Base-by-base conservation (phyloP, 2,888 invertebrate genomes). In the Ormyrus nitidulus region DNA sequence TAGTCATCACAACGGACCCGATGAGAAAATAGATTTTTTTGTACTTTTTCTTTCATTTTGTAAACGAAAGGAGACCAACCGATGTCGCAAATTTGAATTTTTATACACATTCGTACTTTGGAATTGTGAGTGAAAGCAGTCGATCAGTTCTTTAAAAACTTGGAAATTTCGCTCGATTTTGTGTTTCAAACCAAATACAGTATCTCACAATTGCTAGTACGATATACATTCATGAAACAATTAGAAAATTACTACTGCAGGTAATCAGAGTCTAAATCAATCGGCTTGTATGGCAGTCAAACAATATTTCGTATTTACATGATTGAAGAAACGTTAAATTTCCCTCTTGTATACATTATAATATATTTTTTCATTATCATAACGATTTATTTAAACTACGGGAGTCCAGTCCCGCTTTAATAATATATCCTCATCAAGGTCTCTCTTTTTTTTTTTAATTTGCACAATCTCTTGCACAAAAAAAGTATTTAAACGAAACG, bases 1-100 rank as follows among this genome's bases (percentile, higher is more conserved):
- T 82, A 86, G 84, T 86, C 86, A 86, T 88, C 87, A 86, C 86
- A 86, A 87, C 84, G 82, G 84, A 86, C 83, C 86, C 86, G 86
- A 86, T 86, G 87, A 85, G 85, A 86, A 87, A 87, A 86, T 87
- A 87, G 85, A 65, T 49, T 77, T 77, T 71, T 88, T 87, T 88
- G 88, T 88, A 88, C 87, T 88, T 86, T 86, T 34, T 34, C 84
- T 81, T 81, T 85, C 8, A 8, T 69, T 10, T 70, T 46, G 54
- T 64, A 70, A 81, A 81, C n/a, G 9, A 73, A 72, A 65, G 44
- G 51, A 73, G n/a, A 70, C 65, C 13, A 19, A 68, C 73, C 65
- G 34, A 34, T 34, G 34, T 34, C 34, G 34, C 34, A 34, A 34
- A 34, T 34, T 34, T 34, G 34, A 34, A 34, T 34, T 34, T 34